These are phyloP conservation scores for Notarius lentiginosus DNA, from an alignment of 2,113 vertebrate species.

Conservation along the genomic window DNA sequence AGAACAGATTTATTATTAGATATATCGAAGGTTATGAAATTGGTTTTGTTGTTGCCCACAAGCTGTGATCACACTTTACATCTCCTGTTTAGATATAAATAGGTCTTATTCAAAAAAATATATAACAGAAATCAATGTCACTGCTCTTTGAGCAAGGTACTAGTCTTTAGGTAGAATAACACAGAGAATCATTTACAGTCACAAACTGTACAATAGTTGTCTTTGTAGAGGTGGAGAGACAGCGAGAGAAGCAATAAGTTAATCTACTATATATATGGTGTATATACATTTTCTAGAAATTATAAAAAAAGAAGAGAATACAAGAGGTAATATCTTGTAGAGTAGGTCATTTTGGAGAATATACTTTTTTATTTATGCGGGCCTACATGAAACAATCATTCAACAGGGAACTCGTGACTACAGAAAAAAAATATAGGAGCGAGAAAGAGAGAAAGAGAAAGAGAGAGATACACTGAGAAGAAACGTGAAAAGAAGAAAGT, in stretches of 20 bases:
- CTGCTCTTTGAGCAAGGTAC: constrained; percentile 74
- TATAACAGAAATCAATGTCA: constrained; percentile 72
- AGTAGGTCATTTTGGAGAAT: constrained; percentile 70
- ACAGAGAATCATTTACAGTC: constrained; percentile 83
- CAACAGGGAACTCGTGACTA: constrained; percentile 56
- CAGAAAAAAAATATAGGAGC: constrained; percentile 58
- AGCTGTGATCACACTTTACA: constrained; percentile 67
- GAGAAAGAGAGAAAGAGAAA: constrained; percentile 54
- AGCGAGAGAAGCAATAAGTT: constrained; percentile 58
- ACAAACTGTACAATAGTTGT: constrained; percentile 83
- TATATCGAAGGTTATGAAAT: constrained; percentile 68
- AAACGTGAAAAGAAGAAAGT: constrained; percentile 33
- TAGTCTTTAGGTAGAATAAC: constrained; percentile 76
- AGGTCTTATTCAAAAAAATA: constrained; percentile 73
- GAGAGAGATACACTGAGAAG: constrained; percentile 52
- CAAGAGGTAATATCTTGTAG: constrained; percentile 59
- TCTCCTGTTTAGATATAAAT: constrained; percentile 63
- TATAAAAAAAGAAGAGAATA: constrained; percentile 75
- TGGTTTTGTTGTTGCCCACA: constrained; percentile 62
- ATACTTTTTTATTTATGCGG: constrained; percentile 66
- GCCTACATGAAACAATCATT: constrained; percentile 76
- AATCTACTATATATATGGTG: constrained; percentile 62
- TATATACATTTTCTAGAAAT: constrained; percentile 68
- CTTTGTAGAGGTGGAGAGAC: constrained; percentile 64
- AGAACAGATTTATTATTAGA: constrained; percentile 72